Evolutionary conservation across 2,113 vertebrate genomes (phyloP).

Genomic region (Arvicanthis niloticus): DNA sequence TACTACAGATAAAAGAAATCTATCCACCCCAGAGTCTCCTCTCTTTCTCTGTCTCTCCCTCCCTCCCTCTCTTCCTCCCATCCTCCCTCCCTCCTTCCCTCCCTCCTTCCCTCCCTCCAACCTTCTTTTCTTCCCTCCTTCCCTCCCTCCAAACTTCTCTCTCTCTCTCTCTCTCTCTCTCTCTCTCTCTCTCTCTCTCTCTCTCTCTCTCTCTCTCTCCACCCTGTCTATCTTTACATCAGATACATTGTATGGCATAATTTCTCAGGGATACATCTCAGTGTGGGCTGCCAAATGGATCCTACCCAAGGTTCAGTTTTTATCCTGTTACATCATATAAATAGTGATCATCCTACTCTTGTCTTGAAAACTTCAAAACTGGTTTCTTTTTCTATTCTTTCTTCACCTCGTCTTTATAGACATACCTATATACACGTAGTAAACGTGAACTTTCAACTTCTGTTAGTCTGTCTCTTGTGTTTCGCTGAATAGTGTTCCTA

Average conservation of each 20-base stretch:
- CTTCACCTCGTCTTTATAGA: background rate
- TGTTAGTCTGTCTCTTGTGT: background rate
- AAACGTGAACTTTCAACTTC: background rate
- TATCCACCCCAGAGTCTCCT: background rate
- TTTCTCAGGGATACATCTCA: background rate
- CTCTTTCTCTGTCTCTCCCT: background rate
- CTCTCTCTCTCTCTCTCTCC: no score
- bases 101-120: no score
- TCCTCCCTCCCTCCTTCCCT: no score
- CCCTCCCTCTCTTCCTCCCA: no score
- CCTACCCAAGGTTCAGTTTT: background rate
- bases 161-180: no score
- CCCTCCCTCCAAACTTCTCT: no score
- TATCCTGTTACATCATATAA: background rate
- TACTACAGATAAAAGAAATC: background rate
- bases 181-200: no score
- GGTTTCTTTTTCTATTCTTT: background rate
- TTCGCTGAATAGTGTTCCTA: background rate
- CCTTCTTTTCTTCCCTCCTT: no score
- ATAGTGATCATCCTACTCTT: background rate
- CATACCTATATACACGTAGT: no score
- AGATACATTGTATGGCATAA: background rate
- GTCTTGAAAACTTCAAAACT: background rate
- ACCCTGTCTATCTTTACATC: fast-evolving
- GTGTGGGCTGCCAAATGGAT: fast-evolving